Base-by-base conservation (phyloP, 2,888 invertebrate genomes). In the Abscondita cerata region DNA sequence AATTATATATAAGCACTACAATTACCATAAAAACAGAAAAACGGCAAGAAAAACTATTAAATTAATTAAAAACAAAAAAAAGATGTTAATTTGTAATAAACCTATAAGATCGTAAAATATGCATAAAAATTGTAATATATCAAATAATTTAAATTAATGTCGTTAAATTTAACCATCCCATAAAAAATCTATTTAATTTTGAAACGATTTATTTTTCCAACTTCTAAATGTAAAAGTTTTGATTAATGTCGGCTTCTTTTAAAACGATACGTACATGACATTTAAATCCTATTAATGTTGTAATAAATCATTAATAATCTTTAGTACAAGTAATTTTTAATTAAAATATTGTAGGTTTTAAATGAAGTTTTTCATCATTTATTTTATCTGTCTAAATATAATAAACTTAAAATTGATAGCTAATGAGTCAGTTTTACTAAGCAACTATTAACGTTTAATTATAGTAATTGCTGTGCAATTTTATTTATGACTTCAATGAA, bases 231-330 rank as follows among this genome's bases (percentile, higher is more conserved):
- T 44, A 44, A 44, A 44, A 11, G 16, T 18, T 15, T 19, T 44
- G 44, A 44, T 44, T 44, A 44, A 44, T 44, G 44, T 44, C 44
- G 44, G 44, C 44, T 44, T 44, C 44, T 44, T 44, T 44, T 18
- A 44, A 18, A 44, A 44, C 16, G 16, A 12, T 40, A 15, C 44
- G 44, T 44, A 18, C 44, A 16, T 44, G 44, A 44, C 44, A 44
- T 44, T 44, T 44, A 44, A 44, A 44, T 44, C 44, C 9, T 44
- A 44, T 19, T 44, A 44, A 44, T 16, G 19, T 16, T 16, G 19
- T 19, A 11, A 18, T 44, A 44, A 44, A 44, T 44, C 16, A 44
- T 44, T 44, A 44, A 44, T 18, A 44, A 44, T 44, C n/a, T 44
- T 44, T 44, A 44, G 5, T n/a, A 11, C 44, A 9, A 41, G 16